These are phyloP conservation scores for Seriola dumerili DNA, from an alignment of 2,113 vertebrate genomes.

Conservation along the genomic window DNA sequence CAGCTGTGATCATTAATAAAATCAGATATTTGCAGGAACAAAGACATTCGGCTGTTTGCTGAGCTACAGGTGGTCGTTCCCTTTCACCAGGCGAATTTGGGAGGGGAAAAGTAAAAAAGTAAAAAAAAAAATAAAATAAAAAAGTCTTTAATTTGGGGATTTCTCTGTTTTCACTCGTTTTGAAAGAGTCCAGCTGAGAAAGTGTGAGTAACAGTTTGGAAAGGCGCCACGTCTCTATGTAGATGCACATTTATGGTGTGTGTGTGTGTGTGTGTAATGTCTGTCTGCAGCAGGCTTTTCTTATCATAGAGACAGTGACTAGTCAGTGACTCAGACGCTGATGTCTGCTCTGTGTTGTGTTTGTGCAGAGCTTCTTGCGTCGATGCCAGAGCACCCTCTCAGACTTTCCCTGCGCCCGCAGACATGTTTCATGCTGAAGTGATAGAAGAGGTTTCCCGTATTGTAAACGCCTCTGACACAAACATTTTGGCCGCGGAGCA, in stretches of 20 bases:
- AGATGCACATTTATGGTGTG: not conserved
- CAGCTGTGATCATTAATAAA: not conserved
- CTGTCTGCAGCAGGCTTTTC: not conserved
- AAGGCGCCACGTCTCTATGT: not conserved
- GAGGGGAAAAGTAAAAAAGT: no score
- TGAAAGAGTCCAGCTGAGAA: not conserved
- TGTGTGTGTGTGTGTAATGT: not conserved
- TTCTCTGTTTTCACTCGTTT: not conserved
- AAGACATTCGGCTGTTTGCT: not conserved
- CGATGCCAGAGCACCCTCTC: not conserved
- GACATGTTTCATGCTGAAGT: not conserved
- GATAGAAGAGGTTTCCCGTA: not conserved
- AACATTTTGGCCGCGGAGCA: no score
- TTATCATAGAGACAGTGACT: slow-evolving; percentile 1
- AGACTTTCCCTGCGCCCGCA: not conserved
- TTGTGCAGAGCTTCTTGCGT: no score
- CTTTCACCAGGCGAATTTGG: no score
- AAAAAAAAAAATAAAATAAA: no score
- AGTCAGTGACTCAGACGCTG: not conserved
- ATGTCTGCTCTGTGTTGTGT: slow-evolving; percentile 11
- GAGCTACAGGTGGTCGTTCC: not conserved
- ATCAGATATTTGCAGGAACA: not conserved
- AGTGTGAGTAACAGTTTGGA: not conserved
- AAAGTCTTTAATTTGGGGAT: not conserved
- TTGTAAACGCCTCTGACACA: no score